Evolutionary conservation across 2,113 vertebrate species (phyloP), one percentile per base, ranked within the genome.

Genomic region (Paedocypris sp.): DNA sequence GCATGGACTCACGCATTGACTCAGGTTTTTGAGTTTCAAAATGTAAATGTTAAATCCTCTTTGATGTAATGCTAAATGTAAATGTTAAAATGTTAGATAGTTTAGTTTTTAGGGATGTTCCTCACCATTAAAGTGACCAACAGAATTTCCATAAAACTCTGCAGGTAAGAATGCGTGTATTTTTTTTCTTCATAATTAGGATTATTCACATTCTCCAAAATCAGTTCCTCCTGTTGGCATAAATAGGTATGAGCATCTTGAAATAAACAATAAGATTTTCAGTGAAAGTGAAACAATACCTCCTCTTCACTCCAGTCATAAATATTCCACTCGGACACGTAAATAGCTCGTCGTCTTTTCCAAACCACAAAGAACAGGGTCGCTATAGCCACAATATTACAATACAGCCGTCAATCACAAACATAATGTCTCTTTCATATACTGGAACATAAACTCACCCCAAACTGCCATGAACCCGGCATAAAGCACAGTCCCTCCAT

Each of bases 401-500:
- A 65, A 25, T 10, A 23, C 11, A 35, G 28, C 2, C 59, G 49
- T 11, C 16, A 20, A 47, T 42, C 10, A 28, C 12, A 57, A 13
- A 23, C 45, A 39, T 41, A 15, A 1, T 5, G 11, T 41, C 25
- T 43, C 31, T 9, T 39, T 33, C 12, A 62, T 8, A n/a, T 10
- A 23, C n/a, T 7, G 29, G 5, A 6, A 33, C 9, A 10, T 19
- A 60, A 10, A 85, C 90, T 81, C 79, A 98, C 94, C 92, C 94
- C 93, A 97, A 54, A 96, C 49, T 0, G 94, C 91, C 93, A 97
- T 96, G 73, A 90, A 84, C 39, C 94, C 89, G 7, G 93, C 91
- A 39, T 97, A 96, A n/a, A 81, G 4, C 39, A 96, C 90, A 0
- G 93, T 97, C 22, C 87, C 87, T 53, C 89, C 91, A 11, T 98